Percentiles rank a stretch among this genome's conserved stretches.
Conservation (phyloP, 2,797 vertebrate genomes). For the Geotria australis region DNA sequence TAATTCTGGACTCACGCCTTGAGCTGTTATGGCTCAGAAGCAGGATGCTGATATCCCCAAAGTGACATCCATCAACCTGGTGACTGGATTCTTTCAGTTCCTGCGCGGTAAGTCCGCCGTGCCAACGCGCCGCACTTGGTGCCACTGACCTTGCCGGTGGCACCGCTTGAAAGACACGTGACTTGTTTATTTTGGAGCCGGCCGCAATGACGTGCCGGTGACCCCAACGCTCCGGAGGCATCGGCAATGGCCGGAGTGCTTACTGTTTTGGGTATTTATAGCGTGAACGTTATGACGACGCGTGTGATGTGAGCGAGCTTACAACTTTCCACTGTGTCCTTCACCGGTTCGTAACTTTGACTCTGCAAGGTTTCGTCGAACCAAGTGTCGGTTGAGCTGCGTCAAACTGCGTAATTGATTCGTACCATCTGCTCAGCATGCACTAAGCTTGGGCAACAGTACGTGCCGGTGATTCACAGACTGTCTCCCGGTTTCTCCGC, state of each 20-base stretch:
- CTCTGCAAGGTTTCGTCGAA: no score
- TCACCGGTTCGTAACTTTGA: no score
- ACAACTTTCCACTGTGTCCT: no score
- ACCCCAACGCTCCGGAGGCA: constrained; percentile 14
- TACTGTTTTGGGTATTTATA: no score
- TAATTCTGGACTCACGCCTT: no score
- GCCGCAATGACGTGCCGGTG: constrained; percentile 1
- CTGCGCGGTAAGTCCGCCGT: constrained; percentile 31
- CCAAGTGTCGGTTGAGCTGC: no score
- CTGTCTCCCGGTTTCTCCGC: constrained; percentile 4
- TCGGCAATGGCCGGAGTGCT: constrained; percentile 3
- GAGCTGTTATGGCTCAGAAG: constrained; percentile 18
- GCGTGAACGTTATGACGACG: no score
- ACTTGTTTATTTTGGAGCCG: constrained; percentile 3
- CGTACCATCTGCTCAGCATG: not conserved
- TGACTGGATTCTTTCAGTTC: constrained; percentile 38
- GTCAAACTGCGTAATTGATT: no score
- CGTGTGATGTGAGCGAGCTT: no score
- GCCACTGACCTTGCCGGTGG: not conserved
- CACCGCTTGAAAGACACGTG: not conserved
- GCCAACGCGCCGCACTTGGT: not conserved
- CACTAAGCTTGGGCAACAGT: not conserved
- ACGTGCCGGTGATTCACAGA: not conserved
- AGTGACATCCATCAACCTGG: constrained; percentile 23
- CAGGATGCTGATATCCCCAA: constrained; percentile 26